Evolutionary conservation across 2,888 invertebrate genomes (phyloP).

Genomic region (Amphipoea lucens): DNA sequence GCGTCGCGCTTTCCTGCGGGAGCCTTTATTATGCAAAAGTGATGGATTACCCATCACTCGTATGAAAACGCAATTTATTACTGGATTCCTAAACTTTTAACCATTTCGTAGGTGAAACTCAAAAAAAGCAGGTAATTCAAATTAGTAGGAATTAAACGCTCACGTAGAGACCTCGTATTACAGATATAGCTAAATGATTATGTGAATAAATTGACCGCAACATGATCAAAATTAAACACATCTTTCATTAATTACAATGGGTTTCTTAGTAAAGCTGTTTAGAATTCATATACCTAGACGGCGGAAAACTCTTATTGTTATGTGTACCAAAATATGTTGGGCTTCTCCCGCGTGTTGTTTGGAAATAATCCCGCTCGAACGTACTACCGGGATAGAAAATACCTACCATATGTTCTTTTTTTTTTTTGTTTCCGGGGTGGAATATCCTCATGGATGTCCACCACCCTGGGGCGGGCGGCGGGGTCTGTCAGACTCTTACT

Average conservation of each 20-base stretch:
- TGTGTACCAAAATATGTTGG: no score
- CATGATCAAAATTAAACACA: neutral
- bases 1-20: neutral
- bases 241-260: neutral
- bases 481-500: no score
- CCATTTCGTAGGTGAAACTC: neutral
- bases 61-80: neutral
- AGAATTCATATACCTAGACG: neutral
- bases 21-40: neutral
- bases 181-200: constrained; percentile 7
- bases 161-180: neutral
- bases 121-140: neutral
- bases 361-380: neutral
- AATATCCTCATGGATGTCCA: no score
- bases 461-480: no score
- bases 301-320: neutral
- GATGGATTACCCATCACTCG: neutral
- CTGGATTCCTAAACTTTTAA: neutral
- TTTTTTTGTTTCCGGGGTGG: no score
- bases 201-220: constrained; percentile 27
- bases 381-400: neutral
- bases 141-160: no score
- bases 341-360: no score
- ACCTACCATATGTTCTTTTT: no score
- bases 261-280: neutral